phyloP scores from a whole-genome alignment of 2,888 invertebrate species.

The Poecilobothrus nobilitatus region DNA sequence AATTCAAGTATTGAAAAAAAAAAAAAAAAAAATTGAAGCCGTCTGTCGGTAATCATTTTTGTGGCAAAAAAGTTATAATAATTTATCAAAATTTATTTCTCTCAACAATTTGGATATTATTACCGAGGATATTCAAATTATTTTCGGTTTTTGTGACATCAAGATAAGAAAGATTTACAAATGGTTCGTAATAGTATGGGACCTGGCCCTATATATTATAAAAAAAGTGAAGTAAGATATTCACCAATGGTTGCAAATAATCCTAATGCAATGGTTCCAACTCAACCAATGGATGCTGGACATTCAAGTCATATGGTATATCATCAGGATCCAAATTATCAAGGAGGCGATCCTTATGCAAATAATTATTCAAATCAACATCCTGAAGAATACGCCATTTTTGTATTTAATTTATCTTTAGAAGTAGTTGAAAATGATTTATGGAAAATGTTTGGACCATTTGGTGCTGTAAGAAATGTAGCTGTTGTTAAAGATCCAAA shows the following conservation, averaged over 20 bases:
- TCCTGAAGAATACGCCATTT: conserved; percentile 1
- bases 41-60: not conserved
- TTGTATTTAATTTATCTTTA: conserved; percentile 4
- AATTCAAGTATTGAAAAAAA: not conserved
- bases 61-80: not conserved
- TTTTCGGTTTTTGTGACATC: conserved; percentile 4
- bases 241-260: conserved; percentile 2
- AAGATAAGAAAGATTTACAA: not conserved
- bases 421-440: conserved; percentile 1
- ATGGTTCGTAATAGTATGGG: conserved; percentile 4
- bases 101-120: conserved; percentile 1
- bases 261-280: not conserved
- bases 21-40: not conserved
- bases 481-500: conserved; percentile 1
- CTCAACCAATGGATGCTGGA: conserved; percentile 6
- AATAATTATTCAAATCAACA: conserved; percentile 1
- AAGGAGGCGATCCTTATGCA: conserved; percentile 2
- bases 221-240: conserved; percentile 6
- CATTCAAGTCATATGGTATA: conserved; percentile 6
- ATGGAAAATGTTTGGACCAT: not conserved
- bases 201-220: conserved; percentile 6
- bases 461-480: conserved; percentile 6
- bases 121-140: conserved; percentile 1
- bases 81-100: not conserved
- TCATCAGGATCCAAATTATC: not conserved